Evolutionary conservation across 2,113 vertebrate genomes (phyloP).

Genomic region (Anoura caudifer): DNA sequence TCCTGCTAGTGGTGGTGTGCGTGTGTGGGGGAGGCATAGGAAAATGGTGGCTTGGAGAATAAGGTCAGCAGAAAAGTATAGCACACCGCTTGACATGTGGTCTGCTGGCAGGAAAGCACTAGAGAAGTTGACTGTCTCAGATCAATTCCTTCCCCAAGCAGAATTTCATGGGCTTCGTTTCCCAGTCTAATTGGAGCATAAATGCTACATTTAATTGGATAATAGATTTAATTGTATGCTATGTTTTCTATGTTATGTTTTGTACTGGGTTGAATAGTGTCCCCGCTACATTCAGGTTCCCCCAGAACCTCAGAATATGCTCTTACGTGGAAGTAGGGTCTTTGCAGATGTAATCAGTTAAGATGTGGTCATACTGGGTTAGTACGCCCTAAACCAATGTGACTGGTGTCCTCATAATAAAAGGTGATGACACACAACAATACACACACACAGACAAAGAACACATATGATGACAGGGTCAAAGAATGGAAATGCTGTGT

Average conservation of each 20-base stretch:
- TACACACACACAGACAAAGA: background rate
- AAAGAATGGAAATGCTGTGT: background rate
- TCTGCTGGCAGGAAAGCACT: background rate
- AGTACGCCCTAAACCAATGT: background rate
- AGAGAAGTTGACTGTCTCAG: background rate
- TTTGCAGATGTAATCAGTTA: constrained; percentile 5
- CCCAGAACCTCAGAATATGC: background rate
- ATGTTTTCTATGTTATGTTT: background rate
- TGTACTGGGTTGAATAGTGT: background rate
- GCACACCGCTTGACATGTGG: background rate
- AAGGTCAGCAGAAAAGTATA: background rate
- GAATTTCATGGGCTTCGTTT: background rate
- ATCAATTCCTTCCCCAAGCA: background rate
- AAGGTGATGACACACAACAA: background rate
- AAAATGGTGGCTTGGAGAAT: background rate
- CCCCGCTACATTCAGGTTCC: background rate
- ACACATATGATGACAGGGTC: background rate
- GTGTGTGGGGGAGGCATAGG: background rate
- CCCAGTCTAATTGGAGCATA: background rate
- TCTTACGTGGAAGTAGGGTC: background rate
- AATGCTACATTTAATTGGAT: background rate
- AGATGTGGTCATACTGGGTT: background rate
- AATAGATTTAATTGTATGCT: background rate
- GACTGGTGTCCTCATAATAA: background rate
- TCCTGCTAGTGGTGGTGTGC: background rate